These are phyloP conservation scores for Tachystola acroxantha DNA, from an alignment of 2,888 invertebrate genomes.

Conservation along the genomic window DNA sequence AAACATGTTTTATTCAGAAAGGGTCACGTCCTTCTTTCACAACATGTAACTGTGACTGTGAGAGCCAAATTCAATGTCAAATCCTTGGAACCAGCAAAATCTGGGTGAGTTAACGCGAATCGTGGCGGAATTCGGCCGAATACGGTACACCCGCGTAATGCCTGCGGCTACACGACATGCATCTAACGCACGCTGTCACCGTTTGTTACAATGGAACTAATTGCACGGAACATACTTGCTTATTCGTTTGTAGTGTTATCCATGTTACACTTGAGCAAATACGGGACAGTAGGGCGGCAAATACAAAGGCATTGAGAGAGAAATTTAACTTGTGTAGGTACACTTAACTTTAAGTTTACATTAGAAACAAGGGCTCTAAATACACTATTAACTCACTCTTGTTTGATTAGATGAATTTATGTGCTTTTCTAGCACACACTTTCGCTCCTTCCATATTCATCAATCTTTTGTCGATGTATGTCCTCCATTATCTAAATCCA, in stretches of 20 bases:
- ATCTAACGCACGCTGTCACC: slow-evolving; percentile 15
- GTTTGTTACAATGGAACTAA: slow-evolving; percentile 17
- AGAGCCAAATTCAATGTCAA: slow-evolving; percentile 3
- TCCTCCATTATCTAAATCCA: too few relatives aligned
- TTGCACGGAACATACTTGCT: slow-evolving; percentile 12
- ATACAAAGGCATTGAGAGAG: background rate
- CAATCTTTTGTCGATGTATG: too few relatives aligned
- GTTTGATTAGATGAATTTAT: too few relatives aligned
- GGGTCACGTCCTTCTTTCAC: too few relatives aligned
- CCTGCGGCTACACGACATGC: slow-evolving; percentile 18
- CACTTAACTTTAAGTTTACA: too few relatives aligned
- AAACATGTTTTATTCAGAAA: too few relatives aligned
- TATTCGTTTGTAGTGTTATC: slow-evolving; percentile 2
- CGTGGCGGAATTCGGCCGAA: slow-evolving; percentile 54
- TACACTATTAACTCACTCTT: too few relatives aligned
- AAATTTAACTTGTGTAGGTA: too few relatives aligned
- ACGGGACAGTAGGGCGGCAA: background rate
- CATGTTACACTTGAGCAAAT: slow-evolving; percentile 7
- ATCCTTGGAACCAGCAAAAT: slow-evolving; percentile 28
- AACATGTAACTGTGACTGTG: too few relatives aligned
- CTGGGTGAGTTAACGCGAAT: slow-evolving; percentile 64
- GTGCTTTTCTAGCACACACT: too few relatives aligned
- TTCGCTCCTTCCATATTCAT: too few relatives aligned
- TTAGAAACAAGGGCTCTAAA: too few relatives aligned
- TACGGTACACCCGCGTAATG: slow-evolving; percentile 55